These are phyloP conservation scores for Ligdia adustata DNA, from an alignment of 2,888 invertebrate genomes.

Conservation along the genomic window DNA sequence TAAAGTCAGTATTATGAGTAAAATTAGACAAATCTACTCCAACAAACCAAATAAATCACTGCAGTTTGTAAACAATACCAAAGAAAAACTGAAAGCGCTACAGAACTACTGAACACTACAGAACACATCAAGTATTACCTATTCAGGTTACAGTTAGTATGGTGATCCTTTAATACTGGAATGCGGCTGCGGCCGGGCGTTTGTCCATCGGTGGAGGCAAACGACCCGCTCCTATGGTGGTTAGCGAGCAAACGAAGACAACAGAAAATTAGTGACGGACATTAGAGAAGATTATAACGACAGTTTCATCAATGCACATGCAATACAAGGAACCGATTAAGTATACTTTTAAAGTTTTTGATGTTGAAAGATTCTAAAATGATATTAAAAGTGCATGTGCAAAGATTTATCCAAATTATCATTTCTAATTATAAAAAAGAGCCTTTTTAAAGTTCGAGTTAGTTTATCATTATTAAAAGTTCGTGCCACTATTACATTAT, in stretches of 20 bases:
- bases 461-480: too few species aligned
- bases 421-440: conserved; percentile 17
- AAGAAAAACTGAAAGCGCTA: conserved; percentile 35
- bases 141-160: conserved; percentile 77
- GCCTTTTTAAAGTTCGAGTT: too few species aligned
- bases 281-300: conserved; percentile 49
- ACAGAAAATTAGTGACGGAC: conserved; percentile 68
- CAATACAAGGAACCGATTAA: conserved; percentile 8
- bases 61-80: conserved; percentile 11
- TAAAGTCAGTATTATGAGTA: conserved; percentile 13
- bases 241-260: conserved; percentile 73
- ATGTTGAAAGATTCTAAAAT: background rate
- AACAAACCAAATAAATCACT: conserved; percentile 22
- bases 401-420: conserved; percentile 19
- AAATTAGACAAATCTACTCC: conserved; percentile 3
- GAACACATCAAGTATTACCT: conserved; percentile 72
- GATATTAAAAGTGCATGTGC: conserved; percentile 23
- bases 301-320: conserved; percentile 58
- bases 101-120: too few species aligned
- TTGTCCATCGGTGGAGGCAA: conserved; percentile 78
- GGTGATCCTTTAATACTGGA: conserved; percentile 78
- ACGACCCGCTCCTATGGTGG: conserved; percentile 79
- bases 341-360: background rate
- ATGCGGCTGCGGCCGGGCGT: conserved; percentile 80
- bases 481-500: too few species aligned